Evolutionary conservation across 1,140 invertebrate species (phyloP), one percentile per base, ranked within the genome.

Genomic region (Drosophila ficusphila): DNA sequence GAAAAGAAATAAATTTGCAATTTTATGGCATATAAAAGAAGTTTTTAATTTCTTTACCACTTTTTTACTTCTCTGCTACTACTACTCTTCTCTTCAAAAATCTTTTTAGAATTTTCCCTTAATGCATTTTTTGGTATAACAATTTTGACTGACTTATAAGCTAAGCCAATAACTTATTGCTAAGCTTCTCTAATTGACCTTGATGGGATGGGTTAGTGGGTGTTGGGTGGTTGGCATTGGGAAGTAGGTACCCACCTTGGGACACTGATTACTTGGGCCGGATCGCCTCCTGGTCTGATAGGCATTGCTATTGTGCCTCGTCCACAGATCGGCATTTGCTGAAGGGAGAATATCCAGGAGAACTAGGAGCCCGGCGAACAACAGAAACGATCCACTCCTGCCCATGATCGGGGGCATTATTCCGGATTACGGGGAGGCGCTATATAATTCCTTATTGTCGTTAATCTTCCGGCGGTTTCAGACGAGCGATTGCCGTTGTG

Each of bases 231-330:
- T n/a, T n/a, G n/a, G n/a, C n/a, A n/a, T n/a, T n/a, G n/a, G n/a
- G n/a, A n/a, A n/a, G n/a, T n/a, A n/a, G 6, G 12, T 31, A 83
- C 71, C 72, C 44, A 90, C 89, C 49, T 89, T 72, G 6, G 89
- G 89, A 67, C 89, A 90, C 6, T 62, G 60, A 39, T 69, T 62
- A 6, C 77, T 77, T 6, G 82, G 61, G 42, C 90, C 85, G 4
- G 89, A 89, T 44, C 85, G 89, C n/a, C 74, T 82, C 18, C 62
- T 82, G 21, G 53, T 58, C 25, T 47, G 64, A 3, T 68, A 62
- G 27, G 72, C 72, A 53, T 90, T 79, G 38, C 81, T 90, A 25
- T 90, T 90, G 38, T 75, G 79, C 19, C 61, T 75, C 46, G 82
- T 70, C 82, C 82, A 89, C 47, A 70, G 42, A 6, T 46, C 29